Conservation (phyloP, 2,888 invertebrate species). For the Patella caerulea region DNA sequence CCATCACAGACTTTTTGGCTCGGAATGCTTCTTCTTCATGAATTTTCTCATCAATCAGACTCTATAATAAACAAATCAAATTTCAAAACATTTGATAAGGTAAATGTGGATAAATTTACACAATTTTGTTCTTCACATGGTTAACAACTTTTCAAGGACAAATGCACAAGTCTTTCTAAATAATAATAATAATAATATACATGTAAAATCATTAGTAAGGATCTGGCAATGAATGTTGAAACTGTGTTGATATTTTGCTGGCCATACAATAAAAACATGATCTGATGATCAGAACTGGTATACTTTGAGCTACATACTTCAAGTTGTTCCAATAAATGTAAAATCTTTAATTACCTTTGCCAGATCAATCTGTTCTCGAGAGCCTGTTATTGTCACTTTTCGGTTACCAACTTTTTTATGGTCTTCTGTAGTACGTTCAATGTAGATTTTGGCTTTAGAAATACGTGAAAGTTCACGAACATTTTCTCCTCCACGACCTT, state of each 20-base stretch:
- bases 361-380: conserved; percentile 81
- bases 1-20: conserved; percentile 48
- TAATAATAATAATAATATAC: too few relatives aligned
- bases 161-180: too few relatives aligned
- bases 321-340: not conserved
- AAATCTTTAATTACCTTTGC: conserved; percentile 75
- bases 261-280: too few relatives aligned
- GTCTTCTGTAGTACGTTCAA: conserved; percentile 50
- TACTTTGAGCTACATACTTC: not conserved
- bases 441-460: conserved; percentile 78
- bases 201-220: too few relatives aligned
- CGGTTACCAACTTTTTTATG: conserved; percentile 40
- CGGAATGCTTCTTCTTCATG: conserved; percentile 73
- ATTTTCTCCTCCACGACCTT: conserved; percentile 79
- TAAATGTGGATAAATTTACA: too few relatives aligned
- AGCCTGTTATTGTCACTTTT: conserved; percentile 76
- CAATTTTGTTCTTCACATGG: too few relatives aligned
- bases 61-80: conserved; percentile 38
- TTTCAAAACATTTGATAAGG: too few relatives aligned
- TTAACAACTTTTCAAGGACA: too few relatives aligned
- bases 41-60: conserved; percentile 81
- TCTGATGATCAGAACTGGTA: not conserved
- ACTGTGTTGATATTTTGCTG: too few relatives aligned
- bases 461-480: conserved; percentile 81
- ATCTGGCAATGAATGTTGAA: too few relatives aligned